Evolutionary conservation across 2,888 invertebrate species (phyloP).

Genomic region (Dusona sp.): DNA sequence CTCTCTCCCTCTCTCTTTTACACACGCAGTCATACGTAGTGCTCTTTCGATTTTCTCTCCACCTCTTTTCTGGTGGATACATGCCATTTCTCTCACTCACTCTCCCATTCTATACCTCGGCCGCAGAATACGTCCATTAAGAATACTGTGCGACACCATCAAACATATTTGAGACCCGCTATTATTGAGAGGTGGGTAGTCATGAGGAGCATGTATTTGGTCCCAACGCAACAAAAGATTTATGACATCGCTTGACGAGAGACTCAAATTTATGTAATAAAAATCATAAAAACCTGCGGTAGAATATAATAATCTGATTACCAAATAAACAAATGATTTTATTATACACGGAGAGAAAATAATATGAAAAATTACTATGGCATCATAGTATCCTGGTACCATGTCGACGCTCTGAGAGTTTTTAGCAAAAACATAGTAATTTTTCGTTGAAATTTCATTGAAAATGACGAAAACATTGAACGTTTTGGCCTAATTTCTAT

Average conservation of each 20-base stretch:
- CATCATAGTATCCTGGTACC: too few relatives aligned
- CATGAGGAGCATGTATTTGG: neutral
- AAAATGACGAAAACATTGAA: too few relatives aligned
- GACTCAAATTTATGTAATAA: neutral
- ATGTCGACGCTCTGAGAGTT: too few relatives aligned
- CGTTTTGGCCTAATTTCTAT: too few relatives aligned
- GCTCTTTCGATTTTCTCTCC: slow-evolving; percentile 25
- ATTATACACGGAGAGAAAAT: too few relatives aligned
- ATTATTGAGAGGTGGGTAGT: slow-evolving; percentile 34
- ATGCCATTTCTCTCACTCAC: too few relatives aligned
- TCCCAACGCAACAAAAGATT: slow-evolving; percentile 17
- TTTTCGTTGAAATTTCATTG: too few relatives aligned
- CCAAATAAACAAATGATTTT: neutral
- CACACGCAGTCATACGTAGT: slow-evolving; percentile 4
- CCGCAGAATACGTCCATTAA: slow-evolving; percentile 51
- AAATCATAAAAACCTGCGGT: neutral
- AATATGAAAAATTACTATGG: too few relatives aligned
- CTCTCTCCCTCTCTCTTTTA: slow-evolving; percentile 14
- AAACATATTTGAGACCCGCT: slow-evolving; percentile 59
- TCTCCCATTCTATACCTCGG: slow-evolving; percentile 18
- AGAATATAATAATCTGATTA: neutral
- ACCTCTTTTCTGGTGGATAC: neutral
- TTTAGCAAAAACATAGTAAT: too few relatives aligned
- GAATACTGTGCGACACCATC: slow-evolving; percentile 52
- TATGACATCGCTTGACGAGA: slow-evolving; percentile 17